Conservation (phyloP, 2,888 invertebrate genomes). For the Ypsolopha sequella region DNA sequence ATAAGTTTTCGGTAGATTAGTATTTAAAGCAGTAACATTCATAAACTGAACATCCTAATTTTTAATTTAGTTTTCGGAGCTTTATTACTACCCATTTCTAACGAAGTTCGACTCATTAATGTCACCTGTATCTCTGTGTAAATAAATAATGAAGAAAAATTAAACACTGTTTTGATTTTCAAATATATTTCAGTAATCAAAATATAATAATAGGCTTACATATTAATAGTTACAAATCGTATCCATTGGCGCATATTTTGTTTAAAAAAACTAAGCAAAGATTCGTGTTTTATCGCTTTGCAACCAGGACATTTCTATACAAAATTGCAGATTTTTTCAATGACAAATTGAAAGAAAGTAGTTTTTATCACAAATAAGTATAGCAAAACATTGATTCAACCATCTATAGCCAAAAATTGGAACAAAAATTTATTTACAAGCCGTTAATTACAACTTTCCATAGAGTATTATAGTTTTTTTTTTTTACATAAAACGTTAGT, state of each 20-base stretch:
- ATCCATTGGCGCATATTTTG: conserved; percentile 34
- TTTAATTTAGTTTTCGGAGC: too few relatives aligned
- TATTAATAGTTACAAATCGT: conserved; percentile 67
- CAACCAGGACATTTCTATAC: too few relatives aligned
- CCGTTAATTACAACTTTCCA: conserved; percentile 35
- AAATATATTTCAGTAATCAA: conserved; percentile 72
- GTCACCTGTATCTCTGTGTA: too few relatives aligned
- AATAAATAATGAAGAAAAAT: conserved; percentile 21
- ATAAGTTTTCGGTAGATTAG: too few relatives aligned
- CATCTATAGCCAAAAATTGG: conserved; percentile 18
- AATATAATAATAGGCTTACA: conserved; percentile 71
- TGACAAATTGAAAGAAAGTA: neutral
- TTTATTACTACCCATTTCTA: too few relatives aligned
- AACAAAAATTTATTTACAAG: conserved; percentile 35
- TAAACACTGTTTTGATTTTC: conserved; percentile 38
- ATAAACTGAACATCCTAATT: too few relatives aligned
- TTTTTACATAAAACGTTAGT: conserved; percentile 50
- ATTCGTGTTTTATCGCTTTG: too few relatives aligned
- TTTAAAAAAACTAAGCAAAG: conserved; percentile 20
- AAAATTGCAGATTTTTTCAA: neutral
- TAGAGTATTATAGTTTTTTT: conserved; percentile 33
- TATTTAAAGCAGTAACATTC: too few relatives aligned
- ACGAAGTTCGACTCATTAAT: too few relatives aligned
- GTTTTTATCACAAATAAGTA: conserved; percentile 1
- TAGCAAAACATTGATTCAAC: conserved; percentile 14